Evolutionary conservation across 2,797 vertebrate species (phyloP), one percentile per base, ranked within the genome.

Genomic region (Sebastes nivosus): DNA sequence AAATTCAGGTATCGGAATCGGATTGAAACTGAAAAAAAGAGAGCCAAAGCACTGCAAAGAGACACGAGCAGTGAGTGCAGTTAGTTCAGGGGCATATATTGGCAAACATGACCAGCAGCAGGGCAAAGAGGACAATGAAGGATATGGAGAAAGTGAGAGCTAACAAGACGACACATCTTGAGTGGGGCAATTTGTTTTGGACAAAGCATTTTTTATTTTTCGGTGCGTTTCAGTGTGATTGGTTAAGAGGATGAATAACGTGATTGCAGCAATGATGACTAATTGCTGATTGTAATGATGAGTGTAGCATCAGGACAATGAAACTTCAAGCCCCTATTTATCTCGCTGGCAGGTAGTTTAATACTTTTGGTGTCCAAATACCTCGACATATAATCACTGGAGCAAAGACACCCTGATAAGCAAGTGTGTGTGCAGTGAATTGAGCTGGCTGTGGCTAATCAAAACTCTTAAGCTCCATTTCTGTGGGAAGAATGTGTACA

Each of bases 261-360:
- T 29, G 58, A 80, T 68, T 71, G 58, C 68, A 10, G 30, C 38
- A 74, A 69, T 66, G 72, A 84, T 70, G 38, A 58, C 27, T 50
- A 50, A 52, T 75, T 77, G 72, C 24, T 78, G 70, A 88, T 76
- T 76, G 38, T 24, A 27, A 80, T 70, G 30, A 79, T 63, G 61
- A 67, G 30, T 18, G 50, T 24, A 64, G 36, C 32, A 64, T 81
- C 24, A 60, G 71, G 36, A 77, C 32, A 79, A 64, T 59, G 30
- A 66, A 72, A 64, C 55, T 34, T 54, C 3, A 32, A 38, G 72
- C n/a, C 4, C 16, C 69, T 32, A 67, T 76, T 65, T 24, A 36
- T 79, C 6, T 71, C 14, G 1, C 7, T 52, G 38, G 3, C 16
- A 79, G 11, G 42, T 71, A 34, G 59, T 58, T 82, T 52, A 11